phyloP scores from a whole-genome alignment of 2,888 invertebrate genomes.

The Nemotelus pantherinus region DNA sequence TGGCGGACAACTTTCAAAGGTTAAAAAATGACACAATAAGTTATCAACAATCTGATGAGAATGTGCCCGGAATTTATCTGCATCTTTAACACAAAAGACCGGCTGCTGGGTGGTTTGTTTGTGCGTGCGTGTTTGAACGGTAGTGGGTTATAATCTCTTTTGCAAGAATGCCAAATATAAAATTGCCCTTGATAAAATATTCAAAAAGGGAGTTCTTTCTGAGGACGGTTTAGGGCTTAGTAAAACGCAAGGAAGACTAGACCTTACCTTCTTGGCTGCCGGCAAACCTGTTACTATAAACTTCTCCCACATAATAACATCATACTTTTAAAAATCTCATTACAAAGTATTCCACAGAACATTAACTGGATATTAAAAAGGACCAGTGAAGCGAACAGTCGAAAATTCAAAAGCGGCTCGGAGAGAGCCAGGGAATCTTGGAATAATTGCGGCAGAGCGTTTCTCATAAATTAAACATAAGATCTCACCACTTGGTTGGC shows the following conservation, averaged over 20 bases:
- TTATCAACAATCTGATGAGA: conserved; percentile 16
- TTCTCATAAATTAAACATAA: conserved; percentile 30
- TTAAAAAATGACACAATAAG: background rate
- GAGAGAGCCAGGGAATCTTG: background rate
- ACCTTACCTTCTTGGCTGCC: conserved; percentile 8
- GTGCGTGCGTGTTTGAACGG: background rate
- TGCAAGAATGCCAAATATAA: conserved; percentile 14
- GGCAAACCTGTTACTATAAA: conserved; percentile 22
- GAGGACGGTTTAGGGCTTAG: conserved; percentile 11
- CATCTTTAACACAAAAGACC: conserved; percentile 7
- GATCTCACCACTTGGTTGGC: background rate
- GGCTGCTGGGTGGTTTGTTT: background rate
- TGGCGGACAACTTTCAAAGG: background rate
- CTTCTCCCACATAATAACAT: conserved; percentile 14
- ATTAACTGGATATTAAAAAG: conserved; percentile 40
- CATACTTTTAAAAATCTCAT: conserved; percentile 32
- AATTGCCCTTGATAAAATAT: conserved; percentile 24
- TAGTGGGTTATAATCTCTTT: conserved; percentile 2
- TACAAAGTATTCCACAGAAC: conserved; percentile 39
- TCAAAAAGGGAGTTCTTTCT: conserved; percentile 12
- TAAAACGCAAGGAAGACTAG: background rate
- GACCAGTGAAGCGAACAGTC: conserved; percentile 20
- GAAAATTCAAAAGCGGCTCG: background rate
- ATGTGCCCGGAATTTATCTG: conserved; percentile 9
- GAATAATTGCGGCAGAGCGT: conserved; percentile 9